Conservation (phyloP, 2,888 invertebrate genomes). For the Atethmia centrago region DNA sequence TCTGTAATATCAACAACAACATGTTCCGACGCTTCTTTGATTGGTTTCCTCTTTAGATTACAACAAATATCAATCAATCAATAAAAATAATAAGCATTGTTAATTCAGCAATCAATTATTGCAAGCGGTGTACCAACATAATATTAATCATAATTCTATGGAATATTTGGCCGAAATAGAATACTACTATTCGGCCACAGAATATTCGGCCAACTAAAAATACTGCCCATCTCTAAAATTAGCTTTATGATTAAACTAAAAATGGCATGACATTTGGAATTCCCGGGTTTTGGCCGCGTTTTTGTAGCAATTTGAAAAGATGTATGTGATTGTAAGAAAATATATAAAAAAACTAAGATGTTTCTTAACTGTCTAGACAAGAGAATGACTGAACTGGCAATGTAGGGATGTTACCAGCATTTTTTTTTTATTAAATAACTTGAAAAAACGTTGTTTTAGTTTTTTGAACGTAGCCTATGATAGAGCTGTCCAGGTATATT, state of each 20-base stretch:
- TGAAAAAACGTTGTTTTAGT: background rate
- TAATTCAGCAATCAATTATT: background rate
- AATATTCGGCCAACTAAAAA: conserved; percentile 6
- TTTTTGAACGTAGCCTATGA: too few relatives aligned
- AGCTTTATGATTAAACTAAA: conserved; percentile 6
- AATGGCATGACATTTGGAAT: conserved; percentile 33
- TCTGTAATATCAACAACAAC: background rate
- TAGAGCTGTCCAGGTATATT: background rate
- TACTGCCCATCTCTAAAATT: background rate
- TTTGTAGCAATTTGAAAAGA: conserved; percentile 35
- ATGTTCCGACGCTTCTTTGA: background rate
- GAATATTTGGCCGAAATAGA: background rate
- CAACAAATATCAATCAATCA: background rate
- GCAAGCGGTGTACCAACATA: background rate
- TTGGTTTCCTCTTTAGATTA: background rate
- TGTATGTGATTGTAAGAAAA: background rate
- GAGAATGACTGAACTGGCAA: background rate
- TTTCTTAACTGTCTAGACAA: background rate
- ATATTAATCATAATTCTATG: background rate
- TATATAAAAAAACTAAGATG: background rate
- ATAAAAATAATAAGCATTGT: background rate
- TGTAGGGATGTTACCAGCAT: background rate
- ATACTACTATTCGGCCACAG: background rate
- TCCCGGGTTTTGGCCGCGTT: conserved; percentile 14
- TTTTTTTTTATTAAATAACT: background rate